These are phyloP conservation scores for Phrixothrix hirtus DNA, from an alignment of 2,888 invertebrate species.

Conservation along the genomic window DNA sequence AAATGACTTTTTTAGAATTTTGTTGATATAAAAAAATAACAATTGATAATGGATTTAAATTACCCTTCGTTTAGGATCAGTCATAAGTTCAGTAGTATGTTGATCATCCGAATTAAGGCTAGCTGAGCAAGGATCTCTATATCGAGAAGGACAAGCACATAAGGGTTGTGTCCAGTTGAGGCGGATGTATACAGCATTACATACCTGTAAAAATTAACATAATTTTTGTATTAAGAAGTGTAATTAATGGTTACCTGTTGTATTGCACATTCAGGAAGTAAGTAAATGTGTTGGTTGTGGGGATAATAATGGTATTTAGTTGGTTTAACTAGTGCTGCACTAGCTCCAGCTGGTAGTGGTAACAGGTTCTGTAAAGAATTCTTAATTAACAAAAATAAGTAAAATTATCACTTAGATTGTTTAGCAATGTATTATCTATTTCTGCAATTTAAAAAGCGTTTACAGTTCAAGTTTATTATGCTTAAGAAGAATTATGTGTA, in stretches of 20 bases:
- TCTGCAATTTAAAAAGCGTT: neutral
- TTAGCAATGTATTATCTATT: too few species aligned
- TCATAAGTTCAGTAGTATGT: conserved; percentile 88
- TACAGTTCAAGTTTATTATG: too few species aligned
- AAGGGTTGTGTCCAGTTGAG: conserved; percentile 91
- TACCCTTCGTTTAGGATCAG: conserved; percentile 66
- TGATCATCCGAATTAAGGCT: conserved; percentile 88
- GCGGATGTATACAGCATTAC: conserved; percentile 90
- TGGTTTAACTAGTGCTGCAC: conserved; percentile 77
- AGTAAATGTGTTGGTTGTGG: conserved; percentile 90
- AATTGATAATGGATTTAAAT: too few species aligned
- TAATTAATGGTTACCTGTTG: conserved; percentile 70
- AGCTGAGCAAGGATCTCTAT: conserved; percentile 89
- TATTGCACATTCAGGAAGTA: conserved; percentile 91
- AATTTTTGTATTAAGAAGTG: neutral
- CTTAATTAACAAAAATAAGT: neutral
- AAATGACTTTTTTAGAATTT: neutral
- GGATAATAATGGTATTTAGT: conserved; percentile 94
- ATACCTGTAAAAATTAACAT: conserved; percentile 63
- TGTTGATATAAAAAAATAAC: neutral
- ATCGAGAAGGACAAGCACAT: conserved; percentile 87
- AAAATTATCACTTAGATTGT: too few species aligned
- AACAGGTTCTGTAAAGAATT: conserved; percentile 64
- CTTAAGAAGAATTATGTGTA: too few species aligned
- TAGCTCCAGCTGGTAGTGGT: conserved; percentile 68